Conservation (phyloP, 2,888 invertebrate genomes). For the Dasysyrphus albostriatus region DNA sequence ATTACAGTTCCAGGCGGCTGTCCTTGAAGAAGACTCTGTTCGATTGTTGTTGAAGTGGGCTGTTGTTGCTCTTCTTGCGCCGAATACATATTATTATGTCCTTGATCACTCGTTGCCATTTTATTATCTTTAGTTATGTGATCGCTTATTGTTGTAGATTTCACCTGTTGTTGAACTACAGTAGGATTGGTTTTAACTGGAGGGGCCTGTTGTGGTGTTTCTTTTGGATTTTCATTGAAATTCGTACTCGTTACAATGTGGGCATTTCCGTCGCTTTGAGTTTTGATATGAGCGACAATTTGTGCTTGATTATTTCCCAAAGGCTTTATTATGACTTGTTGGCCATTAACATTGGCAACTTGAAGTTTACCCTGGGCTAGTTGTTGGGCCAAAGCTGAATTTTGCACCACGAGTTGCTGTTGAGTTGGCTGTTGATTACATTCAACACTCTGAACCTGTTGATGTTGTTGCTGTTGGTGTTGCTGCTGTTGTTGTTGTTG, state of each 20-base stretch:
- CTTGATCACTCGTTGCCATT: constrained; percentile 55
- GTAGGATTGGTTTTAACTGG: constrained; percentile 48
- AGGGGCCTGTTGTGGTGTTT: constrained; percentile 38
- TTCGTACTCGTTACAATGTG: constrained; percentile 82
- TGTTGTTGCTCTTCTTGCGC: constrained; percentile 46
- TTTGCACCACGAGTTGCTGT: constrained; percentile 90
- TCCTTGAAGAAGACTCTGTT: constrained; percentile 89
- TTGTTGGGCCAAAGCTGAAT: constrained; percentile 91
- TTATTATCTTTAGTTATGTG: constrained; percentile 64
- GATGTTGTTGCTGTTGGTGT: constrained; percentile 71
- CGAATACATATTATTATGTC: constrained; percentile 33
- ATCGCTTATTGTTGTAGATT: constrained; percentile 74
- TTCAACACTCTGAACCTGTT: constrained; percentile 23
- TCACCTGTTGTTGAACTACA: constrained; percentile 78
- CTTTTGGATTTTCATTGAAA: constrained; percentile 75
- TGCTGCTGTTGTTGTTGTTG: constrained; percentile 77
- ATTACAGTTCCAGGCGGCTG: constrained; percentile 94
- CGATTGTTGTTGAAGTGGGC: constrained; percentile 84
- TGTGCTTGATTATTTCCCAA: constrained; percentile 92
- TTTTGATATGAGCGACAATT: constrained; percentile 90
- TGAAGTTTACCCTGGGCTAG: constrained; percentile 93
- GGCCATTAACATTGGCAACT: constrained; percentile 92
- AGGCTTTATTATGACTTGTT: constrained; percentile 92
- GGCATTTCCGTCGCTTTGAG: constrained; percentile 85
- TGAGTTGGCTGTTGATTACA: constrained; percentile 81